Conservation (phyloP, 2,888 invertebrate species). For the Drosophila prolongata region DNA sequence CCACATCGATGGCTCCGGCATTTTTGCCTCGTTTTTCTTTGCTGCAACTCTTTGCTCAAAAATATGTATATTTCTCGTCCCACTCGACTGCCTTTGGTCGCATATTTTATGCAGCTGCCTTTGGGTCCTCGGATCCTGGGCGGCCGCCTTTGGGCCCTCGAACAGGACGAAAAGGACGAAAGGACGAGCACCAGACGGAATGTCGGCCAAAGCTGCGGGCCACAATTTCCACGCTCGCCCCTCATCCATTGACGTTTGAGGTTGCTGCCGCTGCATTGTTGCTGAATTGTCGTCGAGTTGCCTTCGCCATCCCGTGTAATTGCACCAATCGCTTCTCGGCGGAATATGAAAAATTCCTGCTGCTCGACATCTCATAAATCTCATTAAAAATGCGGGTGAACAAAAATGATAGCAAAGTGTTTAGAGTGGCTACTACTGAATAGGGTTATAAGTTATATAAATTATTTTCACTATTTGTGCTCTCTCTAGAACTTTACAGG, state of each 20-base stretch:
- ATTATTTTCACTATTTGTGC: no score
- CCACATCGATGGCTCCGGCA: slow-evolving; percentile 27
- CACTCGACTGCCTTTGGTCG: slow-evolving; percentile 45
- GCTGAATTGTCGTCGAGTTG: slow-evolving; percentile 8
- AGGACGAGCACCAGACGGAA: slow-evolving; percentile 9
- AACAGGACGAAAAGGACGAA: slow-evolving; percentile 6
- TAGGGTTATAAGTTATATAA: not conserved
- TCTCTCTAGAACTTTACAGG: no score
- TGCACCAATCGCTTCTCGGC: not conserved
- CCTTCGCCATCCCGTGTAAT: not conserved
- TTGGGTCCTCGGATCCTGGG: slow-evolving; percentile 17
- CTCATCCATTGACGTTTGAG: slow-evolving; percentile 26
- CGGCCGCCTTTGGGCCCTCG: not conserved
- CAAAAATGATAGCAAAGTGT: not conserved
- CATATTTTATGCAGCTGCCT: slow-evolving; percentile 64
- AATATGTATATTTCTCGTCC: slow-evolving; percentile 40
- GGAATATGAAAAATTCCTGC: slow-evolving; percentile 24
- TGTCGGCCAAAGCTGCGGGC: slow-evolving; percentile 40
- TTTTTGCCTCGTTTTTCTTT: slow-evolving; percentile 21
- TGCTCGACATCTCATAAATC: slow-evolving; percentile 9
- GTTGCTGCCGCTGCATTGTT: slow-evolving; percentile 16
- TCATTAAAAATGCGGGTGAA: slow-evolving; percentile 15
- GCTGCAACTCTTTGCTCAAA: slow-evolving; percentile 37
- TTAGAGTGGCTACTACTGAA: not conserved
- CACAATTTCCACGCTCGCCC: slow-evolving; percentile 10